Evolutionary conservation across 2,113 vertebrate genomes (phyloP).

Genomic region (Scartelaos histophorus): DNA sequence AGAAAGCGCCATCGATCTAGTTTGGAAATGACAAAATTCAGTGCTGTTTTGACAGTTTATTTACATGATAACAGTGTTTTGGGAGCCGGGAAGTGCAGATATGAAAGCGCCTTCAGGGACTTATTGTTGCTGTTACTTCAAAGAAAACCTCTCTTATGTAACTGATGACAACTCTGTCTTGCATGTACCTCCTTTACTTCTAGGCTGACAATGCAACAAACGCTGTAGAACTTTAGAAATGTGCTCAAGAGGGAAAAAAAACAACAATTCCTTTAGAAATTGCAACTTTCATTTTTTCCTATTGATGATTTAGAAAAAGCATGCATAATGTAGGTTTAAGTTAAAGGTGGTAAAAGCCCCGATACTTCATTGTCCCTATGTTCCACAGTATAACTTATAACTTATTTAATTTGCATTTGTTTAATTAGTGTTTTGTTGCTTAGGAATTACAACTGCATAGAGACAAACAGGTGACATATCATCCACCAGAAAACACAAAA

Average conservation of each 20-base stretch:
- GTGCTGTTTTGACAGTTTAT: conserved; percentile 24
- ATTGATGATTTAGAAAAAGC: too few relatives aligned
- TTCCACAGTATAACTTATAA: too few relatives aligned
- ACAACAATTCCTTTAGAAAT: neutral
- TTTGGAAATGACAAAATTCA: conserved; percentile 9
- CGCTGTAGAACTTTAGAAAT: neutral
- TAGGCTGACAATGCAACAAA: neutral
- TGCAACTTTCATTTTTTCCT: too few relatives aligned
- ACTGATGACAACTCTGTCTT: neutral
- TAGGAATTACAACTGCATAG: too few relatives aligned
- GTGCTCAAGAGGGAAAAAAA: neutral
- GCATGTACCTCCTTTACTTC: neutral
- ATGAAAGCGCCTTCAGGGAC: neutral
- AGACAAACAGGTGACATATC: too few relatives aligned
- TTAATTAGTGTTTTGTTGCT: too few relatives aligned
- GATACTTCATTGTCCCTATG: too few relatives aligned
- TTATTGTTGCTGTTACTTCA: neutral
- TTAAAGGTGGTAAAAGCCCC: too few relatives aligned
- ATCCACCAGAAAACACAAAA: too few relatives aligned
- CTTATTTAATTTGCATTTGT: too few relatives aligned
- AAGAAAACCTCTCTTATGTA: neutral
- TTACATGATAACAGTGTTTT: conserved; percentile 10
- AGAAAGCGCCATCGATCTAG: neutral
- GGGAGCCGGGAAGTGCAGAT: conserved; percentile 3
- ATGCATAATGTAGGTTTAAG: too few relatives aligned